Percentiles rank a stretch among this genome's conserved stretches.
These are phyloP conservation scores for Lerema accius DNA, from an alignment of 1,140 invertebrate species.

Conservation along the genomic window DNA sequence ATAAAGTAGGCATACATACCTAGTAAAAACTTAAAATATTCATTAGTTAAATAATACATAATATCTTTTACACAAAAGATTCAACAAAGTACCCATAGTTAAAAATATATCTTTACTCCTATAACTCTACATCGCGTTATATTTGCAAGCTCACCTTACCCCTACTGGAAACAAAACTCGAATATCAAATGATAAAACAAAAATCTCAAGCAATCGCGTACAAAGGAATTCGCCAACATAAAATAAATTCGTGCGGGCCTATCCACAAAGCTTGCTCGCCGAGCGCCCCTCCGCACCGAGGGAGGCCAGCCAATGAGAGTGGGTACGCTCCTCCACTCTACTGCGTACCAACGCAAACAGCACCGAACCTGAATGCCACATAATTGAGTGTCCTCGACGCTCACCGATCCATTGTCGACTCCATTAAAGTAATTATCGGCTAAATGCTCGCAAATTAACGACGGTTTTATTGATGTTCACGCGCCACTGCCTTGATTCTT, in stretches of 20 bases:
- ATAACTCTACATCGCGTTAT: too few relatives aligned
- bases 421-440: slow-evolving; percentile 68
- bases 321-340: slow-evolving; percentile 45
- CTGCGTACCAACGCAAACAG: slow-evolving; percentile 64
- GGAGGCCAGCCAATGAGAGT: slow-evolving; percentile 65
- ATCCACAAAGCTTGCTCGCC: slow-evolving; percentile 51
- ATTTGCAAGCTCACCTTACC: too few relatives aligned
- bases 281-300: slow-evolving; percentile 39
- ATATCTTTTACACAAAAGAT: too few relatives aligned
- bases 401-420: slow-evolving; percentile 60
- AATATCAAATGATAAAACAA: slow-evolving; percentile 5
- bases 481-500: slow-evolving; percentile 23
- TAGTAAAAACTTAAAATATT: too few relatives aligned
- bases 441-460: slow-evolving; percentile 69
- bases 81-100: too few relatives aligned
- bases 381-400: slow-evolving; percentile 70
- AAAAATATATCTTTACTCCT: too few relatives aligned
- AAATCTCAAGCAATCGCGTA: slow-evolving; percentile 28
- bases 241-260: slow-evolving; percentile 33
- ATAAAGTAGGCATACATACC: too few relatives aligned
- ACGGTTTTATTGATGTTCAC: slow-evolving; percentile 61
- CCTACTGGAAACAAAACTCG: neutral
- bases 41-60: too few relatives aligned
- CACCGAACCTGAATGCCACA: slow-evolving; percentile 62
- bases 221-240: slow-evolving; percentile 28